Base-by-base conservation (phyloP, 1,140 invertebrate genomes). In the Nylanderia fulva region DNA sequence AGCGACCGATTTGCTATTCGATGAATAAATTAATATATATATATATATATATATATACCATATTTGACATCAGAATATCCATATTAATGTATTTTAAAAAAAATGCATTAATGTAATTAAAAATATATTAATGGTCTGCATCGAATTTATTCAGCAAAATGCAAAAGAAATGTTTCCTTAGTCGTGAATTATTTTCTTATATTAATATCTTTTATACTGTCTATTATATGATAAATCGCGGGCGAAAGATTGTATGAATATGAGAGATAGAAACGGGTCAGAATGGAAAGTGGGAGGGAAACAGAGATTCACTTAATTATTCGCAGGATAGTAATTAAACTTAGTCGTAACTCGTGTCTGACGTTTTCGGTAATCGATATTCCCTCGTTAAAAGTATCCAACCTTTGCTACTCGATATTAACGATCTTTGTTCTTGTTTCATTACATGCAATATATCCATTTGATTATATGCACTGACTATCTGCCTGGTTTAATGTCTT, bases 361-460 rank as follows among this genome's bases (percentile, higher is more conserved):
- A 52, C 52, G 13, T 77, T 66, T 54, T 77, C 60, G n/a, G 29
- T 77, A 77, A 77, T 77, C 75, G 29, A 77, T 77, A 77, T 66
- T 77, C 29, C 29, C 42, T 36, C 15, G 42, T 52, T 60, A 48
- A 33, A 66, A 54, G 8, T 36, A 77, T 52, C 13, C 29, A 36
- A 64, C 24, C 61, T 66, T 66, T 66, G 29, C n/a, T 66, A 66
- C 15, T 66, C 42, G 60, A 13, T n/a, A 52, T 66, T 48, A 64
- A 18, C 36, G 39, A 8, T 24, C 74, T 21, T 52, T 75, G 56
- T 36, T 33, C 29, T 64, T 66, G 29, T 77, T 39, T 64, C 60
- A 33, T 29, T 48, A n/a, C 9, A 15, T 42, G 11, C n/a, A n/a
- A 52, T 77, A 9, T 60, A 42, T 27, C 5, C 45, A 18, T 48